These are phyloP conservation scores for Parnassius orleans DNA, from an alignment of 2,888 invertebrate genomes.

Conservation along the genomic window DNA sequence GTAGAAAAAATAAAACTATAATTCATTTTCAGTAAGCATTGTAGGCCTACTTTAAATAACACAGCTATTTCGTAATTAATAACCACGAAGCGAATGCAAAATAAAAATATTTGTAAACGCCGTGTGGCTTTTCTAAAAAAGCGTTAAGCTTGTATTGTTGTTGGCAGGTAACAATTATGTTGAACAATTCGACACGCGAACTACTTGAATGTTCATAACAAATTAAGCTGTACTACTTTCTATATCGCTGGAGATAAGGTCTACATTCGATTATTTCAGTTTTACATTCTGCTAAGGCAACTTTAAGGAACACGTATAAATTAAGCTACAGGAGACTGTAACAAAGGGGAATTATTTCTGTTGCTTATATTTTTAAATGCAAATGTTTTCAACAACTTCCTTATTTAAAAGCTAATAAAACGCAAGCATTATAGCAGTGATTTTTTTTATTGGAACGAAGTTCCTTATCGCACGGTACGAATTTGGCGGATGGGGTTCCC, in stretches of 20 bases:
- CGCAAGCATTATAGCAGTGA: slow-evolving; percentile 9
- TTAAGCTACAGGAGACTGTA: slow-evolving; percentile 20
- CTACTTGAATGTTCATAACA: slow-evolving; percentile 12
- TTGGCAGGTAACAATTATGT: slow-evolving; percentile 27
- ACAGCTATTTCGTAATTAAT: slow-evolving; percentile 10
- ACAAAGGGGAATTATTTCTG: slow-evolving; percentile 26
- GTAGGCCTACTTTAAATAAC: not conserved
- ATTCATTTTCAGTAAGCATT: too few relatives aligned
- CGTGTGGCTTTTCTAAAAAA: slow-evolving; percentile 37
- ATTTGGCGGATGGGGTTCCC: slow-evolving; percentile 12
- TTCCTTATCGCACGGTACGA: too few relatives aligned
- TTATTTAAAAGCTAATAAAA: slow-evolving; percentile 23
- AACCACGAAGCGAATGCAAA: slow-evolving; percentile 9
- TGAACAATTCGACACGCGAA: slow-evolving; percentile 25
- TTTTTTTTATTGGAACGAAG: too few relatives aligned
- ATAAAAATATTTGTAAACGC: slow-evolving; percentile 26
- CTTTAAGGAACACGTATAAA: slow-evolving; percentile 21
- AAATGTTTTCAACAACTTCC: slow-evolving; percentile 23
- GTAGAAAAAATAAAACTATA: too few relatives aligned
- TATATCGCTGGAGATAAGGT: slow-evolving; percentile 4
- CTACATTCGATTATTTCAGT: not conserved
- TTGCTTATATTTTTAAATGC: slow-evolving; percentile 20
- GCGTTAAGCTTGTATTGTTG: slow-evolving; percentile 28
- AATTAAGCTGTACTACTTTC: slow-evolving; percentile 3
- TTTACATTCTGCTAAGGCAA: not conserved